Evolutionary conservation across 2,888 invertebrate genomes (phyloP).

Genomic region (Acanthosepion lycidas): DNA sequence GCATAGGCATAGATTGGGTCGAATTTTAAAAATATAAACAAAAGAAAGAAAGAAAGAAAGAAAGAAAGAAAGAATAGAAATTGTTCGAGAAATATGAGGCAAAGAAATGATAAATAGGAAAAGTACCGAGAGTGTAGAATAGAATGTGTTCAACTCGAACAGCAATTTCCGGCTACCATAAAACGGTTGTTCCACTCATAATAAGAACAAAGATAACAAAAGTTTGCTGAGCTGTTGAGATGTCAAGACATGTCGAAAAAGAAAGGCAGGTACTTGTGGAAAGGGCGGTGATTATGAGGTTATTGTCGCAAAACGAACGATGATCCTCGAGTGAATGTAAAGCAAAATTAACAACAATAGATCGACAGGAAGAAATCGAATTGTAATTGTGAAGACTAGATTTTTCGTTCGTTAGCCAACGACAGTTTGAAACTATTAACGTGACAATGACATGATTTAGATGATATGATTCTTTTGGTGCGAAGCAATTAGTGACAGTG

Average conservation of each 20-base stretch:
- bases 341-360: neutral
- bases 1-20: too few relatives aligned
- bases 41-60: neutral
- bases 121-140: neutral
- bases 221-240: neutral
- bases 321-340: neutral
- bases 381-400: neutral
- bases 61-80: neutral
- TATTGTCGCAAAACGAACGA: neutral
- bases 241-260: neutral
- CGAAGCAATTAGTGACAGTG: neutral
- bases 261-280: neutral
- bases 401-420: neutral
- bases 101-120: neutral
- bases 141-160: neutral
- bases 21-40: too few relatives aligned
- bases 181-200: neutral
- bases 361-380: constrained; percentile 4
- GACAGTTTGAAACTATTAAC: neutral
- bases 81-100: too few relatives aligned
- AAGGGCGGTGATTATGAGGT: neutral
- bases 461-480: neutral
- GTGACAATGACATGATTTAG: neutral
- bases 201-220: neutral
- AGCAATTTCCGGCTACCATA: neutral